Evolutionary conservation across 2,888 invertebrate genomes (phyloP).

Genomic region (Torymus aiolomorphi): DNA sequence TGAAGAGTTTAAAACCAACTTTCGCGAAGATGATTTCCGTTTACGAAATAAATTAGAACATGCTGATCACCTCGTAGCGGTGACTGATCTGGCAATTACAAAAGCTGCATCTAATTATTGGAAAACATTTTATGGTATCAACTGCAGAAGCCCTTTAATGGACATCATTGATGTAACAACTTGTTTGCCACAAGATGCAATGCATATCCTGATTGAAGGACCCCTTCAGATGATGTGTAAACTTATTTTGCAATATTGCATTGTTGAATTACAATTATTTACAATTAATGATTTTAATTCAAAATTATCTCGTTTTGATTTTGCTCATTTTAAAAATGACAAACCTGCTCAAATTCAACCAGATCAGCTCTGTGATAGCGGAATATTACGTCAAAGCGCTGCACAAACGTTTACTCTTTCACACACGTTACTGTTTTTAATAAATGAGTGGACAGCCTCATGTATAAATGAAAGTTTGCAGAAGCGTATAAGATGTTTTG

Average conservation of each 20-base stretch:
- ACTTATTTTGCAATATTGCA: conserved; percentile 57
- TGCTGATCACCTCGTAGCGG: background rate
- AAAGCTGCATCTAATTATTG: conserved; percentile 33
- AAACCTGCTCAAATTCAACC: conserved; percentile 58
- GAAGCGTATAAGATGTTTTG: conserved; percentile 48
- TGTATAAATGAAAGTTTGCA: conserved; percentile 38
- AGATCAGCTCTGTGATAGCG: conserved; percentile 47
- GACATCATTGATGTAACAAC: conserved; percentile 39
- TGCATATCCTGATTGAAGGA: conserved; percentile 61
- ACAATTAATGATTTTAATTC: conserved; percentile 60
- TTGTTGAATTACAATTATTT: conserved; percentile 56
- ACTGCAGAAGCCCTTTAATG: conserved; percentile 39
- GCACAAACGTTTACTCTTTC: conserved; percentile 59
- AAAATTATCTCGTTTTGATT: conserved; percentile 57
- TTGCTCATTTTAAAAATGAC: conserved; percentile 59
- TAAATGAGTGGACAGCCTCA: conserved; percentile 58
- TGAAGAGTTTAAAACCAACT: background rate
- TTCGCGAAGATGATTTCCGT: background rate
- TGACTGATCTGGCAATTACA: background rate
- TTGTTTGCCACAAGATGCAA: conserved; percentile 45
- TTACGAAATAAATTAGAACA: conserved; percentile 1
- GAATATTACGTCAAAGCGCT: conserved; percentile 60
- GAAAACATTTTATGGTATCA: conserved; percentile 49
- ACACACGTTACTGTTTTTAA: conserved; percentile 61
- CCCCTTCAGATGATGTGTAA: conserved; percentile 38